Evolutionary conservation across 2,113 vertebrate species (phyloP), one percentile per base, ranked within the genome.

Genomic region (Naja naja): DNA sequence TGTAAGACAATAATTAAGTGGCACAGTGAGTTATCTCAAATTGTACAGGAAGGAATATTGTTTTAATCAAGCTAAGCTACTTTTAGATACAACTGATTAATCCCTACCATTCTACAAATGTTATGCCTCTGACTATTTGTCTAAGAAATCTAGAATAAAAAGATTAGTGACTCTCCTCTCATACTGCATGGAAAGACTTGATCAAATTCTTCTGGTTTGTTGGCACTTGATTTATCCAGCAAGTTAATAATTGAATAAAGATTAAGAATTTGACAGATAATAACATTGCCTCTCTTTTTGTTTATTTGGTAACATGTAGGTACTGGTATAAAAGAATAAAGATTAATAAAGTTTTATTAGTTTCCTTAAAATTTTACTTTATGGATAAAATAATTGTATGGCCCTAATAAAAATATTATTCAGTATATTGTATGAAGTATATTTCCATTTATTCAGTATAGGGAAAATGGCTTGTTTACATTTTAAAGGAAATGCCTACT

Each of bases 171-270:
- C 27, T 89, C 55, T 86, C 52, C 43, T 55, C 49, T 53, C 39
- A 20, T n/a, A 81, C 85, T 64, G 69, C 23, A 74, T 45, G 3
- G 14, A n/a, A 45, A 9, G 20, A 56, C 43, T 8, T 43, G 54
- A 34, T 85, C n/a, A 81, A 23, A 81, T 12, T 47, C 43, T 90
- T 27, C 91, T 69, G 47, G 34, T 89, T 14, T 90, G 34, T 92
- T 94, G 91, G 91, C 12, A n/a, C 56, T 69, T 54, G 25, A 6
- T 85, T 88, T 49, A 47, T 39, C 58, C 52, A 81, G 25, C 25
- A 91, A 55, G 74, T 87, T 87, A 92, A 94, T 94, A 92, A 47
- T 92, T 92, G 88, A 94, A 54, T 90, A 90, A 92, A 34, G 74
- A 64, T 47, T 30, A 56, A 64, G 43, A 85, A 87, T 64, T 18